Percentiles rank a stretch among this genome's conserved stretches.
phyloP scores from a whole-genome alignment of 2,888 invertebrate genomes.

The Callosobruchus maculatus region DNA sequence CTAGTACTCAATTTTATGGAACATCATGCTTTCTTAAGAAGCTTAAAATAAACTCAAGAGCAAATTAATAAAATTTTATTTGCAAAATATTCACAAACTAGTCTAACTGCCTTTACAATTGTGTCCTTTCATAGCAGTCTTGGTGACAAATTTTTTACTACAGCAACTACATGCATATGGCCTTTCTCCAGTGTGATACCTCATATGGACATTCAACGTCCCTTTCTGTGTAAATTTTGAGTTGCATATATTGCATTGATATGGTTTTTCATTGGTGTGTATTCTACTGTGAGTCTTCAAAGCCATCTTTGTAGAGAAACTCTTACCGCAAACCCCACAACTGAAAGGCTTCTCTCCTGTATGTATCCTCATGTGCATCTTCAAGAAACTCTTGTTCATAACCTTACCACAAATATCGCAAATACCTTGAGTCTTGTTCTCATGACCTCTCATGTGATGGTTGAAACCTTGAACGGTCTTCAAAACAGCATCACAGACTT shows the following conservation, averaged over 20 bases:
- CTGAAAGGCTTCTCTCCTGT: constrained; percentile 34
- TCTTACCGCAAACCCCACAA: constrained; percentile 45
- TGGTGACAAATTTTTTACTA: constrained; percentile 4
- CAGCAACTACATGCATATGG: constrained; percentile 56
- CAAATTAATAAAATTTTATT: background rate
- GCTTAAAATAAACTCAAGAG: background rate
- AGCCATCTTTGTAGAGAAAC: constrained; percentile 43
- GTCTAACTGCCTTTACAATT: background rate
- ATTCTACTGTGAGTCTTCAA: constrained; percentile 47
- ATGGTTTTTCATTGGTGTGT: constrained; percentile 47
- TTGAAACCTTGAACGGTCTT: constrained; percentile 14
- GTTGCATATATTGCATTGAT: constrained; percentile 42
- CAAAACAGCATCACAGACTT: constrained; percentile 20
- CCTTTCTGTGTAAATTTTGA: constrained; percentile 46
- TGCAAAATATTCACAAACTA: background rate
- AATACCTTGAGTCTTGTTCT: constrained; percentile 13
- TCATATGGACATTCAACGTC: constrained; percentile 51
- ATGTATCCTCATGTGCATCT: constrained; percentile 30
- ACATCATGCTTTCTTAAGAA: too few relatives aligned
- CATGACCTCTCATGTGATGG: constrained; percentile 20
- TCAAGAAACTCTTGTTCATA: constrained; percentile 22
- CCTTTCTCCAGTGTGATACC: constrained; percentile 54
- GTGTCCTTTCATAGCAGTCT: constrained; percentile 37
- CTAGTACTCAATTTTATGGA: too few relatives aligned
- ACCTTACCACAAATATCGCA: constrained; percentile 43